phyloP scores from a whole-genome alignment of 2,888 invertebrate species.

The Pediacus dermestoides region DNA sequence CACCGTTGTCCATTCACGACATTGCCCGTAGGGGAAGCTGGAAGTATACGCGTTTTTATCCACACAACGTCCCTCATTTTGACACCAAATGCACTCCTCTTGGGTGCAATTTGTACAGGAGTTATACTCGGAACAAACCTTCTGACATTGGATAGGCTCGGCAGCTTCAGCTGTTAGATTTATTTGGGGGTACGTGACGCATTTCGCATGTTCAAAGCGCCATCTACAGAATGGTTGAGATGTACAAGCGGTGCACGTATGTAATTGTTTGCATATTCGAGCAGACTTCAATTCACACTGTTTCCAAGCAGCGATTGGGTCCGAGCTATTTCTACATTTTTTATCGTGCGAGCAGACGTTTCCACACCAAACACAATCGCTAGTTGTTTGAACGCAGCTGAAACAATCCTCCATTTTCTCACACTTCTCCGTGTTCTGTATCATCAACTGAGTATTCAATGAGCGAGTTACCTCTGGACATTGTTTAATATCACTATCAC shows the following conservation, averaged over 20 bases:
- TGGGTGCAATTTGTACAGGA: constrained; percentile 90
- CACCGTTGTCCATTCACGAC: constrained; percentile 90
- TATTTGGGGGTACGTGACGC: constrained; percentile 34
- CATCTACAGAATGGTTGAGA: constrained; percentile 60
- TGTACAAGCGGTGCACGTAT: constrained; percentile 83
- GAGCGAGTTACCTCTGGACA: constrained; percentile 59
- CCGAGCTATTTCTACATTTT: constrained; percentile 38
- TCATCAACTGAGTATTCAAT: constrained; percentile 50
- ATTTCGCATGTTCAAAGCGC: constrained; percentile 44
- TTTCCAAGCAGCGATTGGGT: constrained; percentile 41
- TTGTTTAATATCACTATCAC: constrained; percentile 38
- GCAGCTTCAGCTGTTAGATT: constrained; percentile 43
- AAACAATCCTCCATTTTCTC: constrained; percentile 59
- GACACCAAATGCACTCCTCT: constrained; percentile 96
- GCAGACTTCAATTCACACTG: constrained; percentile 63
- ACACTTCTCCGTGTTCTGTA: constrained; percentile 55
- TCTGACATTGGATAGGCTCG: constrained; percentile 62
- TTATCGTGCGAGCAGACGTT: constrained; percentile 52
- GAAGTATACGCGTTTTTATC: constrained; percentile 97
- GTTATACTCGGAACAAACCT: constrained; percentile 74
- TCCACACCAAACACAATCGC: constrained; percentile 69
- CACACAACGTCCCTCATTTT: constrained; percentile 86
- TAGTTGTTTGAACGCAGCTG: constrained; percentile 68
- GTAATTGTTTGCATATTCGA: constrained; percentile 71
- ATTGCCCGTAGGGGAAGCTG: constrained; percentile 96